Conservation (phyloP, 2,888 invertebrate species). For the Drosophila anomalata region DNA sequence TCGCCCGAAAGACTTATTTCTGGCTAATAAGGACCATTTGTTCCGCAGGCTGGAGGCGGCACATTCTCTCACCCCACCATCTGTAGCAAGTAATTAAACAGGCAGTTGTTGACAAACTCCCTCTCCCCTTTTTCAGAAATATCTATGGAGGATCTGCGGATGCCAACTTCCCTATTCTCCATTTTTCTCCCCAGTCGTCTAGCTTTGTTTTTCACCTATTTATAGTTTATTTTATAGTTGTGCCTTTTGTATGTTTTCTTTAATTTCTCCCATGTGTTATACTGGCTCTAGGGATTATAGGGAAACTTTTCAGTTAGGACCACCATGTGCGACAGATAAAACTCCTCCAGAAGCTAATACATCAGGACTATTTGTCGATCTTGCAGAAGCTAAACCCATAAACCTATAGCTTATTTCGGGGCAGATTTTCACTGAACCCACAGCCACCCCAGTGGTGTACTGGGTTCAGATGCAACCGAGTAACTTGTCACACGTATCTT, state of each 20-base stretch:
- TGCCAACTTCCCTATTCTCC: slow-evolving; percentile 41
- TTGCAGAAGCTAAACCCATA: no score
- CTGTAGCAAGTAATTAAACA: not conserved
- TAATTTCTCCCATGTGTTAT: slow-evolving; percentile 7
- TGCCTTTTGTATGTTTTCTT: slow-evolving; percentile 16
- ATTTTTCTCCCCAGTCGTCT: slow-evolving; percentile 26
- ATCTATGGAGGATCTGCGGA: slow-evolving; percentile 5
- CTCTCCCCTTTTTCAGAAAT: not conserved
- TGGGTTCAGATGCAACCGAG: slow-evolving; percentile 3
- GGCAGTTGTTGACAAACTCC: slow-evolving; percentile 9
- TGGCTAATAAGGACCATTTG: not conserved
- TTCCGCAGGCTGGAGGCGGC: not conserved
- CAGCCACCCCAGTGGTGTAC: not conserved
- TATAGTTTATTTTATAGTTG: slow-evolving; percentile 27
- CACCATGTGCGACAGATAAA: slow-evolving; percentile 1
- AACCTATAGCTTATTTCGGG: no score
- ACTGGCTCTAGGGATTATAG: not conserved
- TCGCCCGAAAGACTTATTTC: not conserved
- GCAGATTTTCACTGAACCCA: not conserved
- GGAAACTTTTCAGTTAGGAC: not conserved
- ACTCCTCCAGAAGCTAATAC: not conserved
- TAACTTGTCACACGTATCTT: slow-evolving; percentile 28
- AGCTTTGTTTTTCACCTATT: slow-evolving; percentile 50
- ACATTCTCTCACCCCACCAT: not conserved
- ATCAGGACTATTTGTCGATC: no score